Conservation (phyloP, 1,140 invertebrate genomes). For the Gerris buenoi region DNA sequence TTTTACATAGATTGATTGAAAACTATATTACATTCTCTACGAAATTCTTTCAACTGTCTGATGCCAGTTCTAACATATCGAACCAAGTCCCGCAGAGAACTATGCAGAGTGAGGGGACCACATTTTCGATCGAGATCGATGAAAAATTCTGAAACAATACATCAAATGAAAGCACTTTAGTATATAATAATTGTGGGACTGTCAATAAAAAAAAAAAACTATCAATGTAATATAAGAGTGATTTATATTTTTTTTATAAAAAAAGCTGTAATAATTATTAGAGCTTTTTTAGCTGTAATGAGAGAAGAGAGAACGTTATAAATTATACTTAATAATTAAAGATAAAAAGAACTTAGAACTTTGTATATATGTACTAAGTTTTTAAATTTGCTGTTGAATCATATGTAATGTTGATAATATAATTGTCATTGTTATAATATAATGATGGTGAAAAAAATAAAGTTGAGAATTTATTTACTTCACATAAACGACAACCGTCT, state of each 20-base stretch:
- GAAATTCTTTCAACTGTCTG: conserved; percentile 33
- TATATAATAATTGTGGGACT: too few relatives aligned
- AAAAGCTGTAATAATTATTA: not conserved
- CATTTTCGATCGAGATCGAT: conserved; percentile 53
- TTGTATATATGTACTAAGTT: too few relatives aligned
- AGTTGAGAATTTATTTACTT: too few relatives aligned
- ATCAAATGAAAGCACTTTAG: too few relatives aligned
- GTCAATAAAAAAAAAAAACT: conserved; percentile 2
- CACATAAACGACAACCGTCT: too few relatives aligned
- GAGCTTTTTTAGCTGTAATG: not conserved
- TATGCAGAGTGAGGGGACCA: conserved; percentile 58
- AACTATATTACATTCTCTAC: conserved; percentile 11
- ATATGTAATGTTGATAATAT: too few relatives aligned
- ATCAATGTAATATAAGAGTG: not conserved
- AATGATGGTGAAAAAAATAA: too few relatives aligned
- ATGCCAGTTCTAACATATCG: conserved; percentile 57
- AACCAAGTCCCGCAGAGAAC: conserved; percentile 55
- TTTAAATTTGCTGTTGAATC: too few relatives aligned
- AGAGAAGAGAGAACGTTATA: not conserved
- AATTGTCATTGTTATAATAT: too few relatives aligned
- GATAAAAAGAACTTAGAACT: too few relatives aligned
- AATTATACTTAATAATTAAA: not conserved
- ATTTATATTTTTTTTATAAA: not conserved
- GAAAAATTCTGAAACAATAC: conserved; percentile 56
- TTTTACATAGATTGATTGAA: not conserved